phyloP scores from a whole-genome alignment of 2,797 vertebrate genomes.

The Chromobotia macracanthus region DNA sequence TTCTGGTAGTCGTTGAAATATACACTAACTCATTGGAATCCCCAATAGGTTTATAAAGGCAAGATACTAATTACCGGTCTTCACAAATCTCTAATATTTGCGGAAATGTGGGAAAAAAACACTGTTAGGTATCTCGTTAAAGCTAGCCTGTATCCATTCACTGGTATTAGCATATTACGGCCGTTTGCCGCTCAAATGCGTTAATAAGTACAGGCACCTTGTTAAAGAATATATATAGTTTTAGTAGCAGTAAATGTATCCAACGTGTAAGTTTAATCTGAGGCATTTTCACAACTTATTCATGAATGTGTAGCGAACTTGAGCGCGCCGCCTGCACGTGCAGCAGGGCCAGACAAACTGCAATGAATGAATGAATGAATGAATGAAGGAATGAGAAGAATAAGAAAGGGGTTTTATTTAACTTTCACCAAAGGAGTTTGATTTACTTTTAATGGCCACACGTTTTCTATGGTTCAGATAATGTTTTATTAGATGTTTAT shows the following conservation, averaged over 20 bases:
- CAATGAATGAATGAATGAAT: constrained; percentile 11
- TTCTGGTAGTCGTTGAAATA: not conserved
- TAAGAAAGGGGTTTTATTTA: not conserved
- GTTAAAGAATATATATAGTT: not conserved
- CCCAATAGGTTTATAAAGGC: not conserved
- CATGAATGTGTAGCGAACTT: not conserved
- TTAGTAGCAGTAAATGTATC: not conserved
- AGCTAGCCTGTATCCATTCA: constrained; percentile 22
- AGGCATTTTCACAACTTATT: not conserved
- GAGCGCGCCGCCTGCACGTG: constrained; percentile 44
- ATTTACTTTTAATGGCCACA: not conserved
- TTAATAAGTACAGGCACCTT: not conserved
- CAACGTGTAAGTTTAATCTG: not conserved
- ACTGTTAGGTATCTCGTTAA: not conserved
- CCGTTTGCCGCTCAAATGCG: not conserved
- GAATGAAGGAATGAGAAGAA: not conserved
- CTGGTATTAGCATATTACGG: constrained; percentile 21
- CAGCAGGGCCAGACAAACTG: constrained; percentile 9
- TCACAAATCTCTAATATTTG: too few species aligned
- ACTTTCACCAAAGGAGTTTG: not conserved
- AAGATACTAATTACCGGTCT: rapidly evolving
- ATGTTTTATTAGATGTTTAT: not conserved
- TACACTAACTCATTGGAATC: not conserved
- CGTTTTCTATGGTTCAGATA: not conserved
- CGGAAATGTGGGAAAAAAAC: not conserved